A percentile compares a stretch with the other conserved stretches of the same genome.
Evolutionary conservation across 2,113 vertebrate genomes (phyloP).

Genomic region (Nesospiza acunhae): DNA sequence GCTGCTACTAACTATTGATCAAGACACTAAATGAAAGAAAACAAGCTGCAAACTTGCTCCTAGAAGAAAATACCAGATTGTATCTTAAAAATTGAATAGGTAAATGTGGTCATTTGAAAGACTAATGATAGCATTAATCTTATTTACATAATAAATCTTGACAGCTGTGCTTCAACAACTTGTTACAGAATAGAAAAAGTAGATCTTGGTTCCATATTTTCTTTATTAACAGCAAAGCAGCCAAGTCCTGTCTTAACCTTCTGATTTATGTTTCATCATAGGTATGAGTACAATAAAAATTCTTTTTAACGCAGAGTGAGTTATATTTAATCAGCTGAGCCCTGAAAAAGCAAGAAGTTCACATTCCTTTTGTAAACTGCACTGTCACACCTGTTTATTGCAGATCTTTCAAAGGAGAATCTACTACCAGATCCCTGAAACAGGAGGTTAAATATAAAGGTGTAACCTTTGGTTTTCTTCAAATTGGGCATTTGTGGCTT

Average conservation of each 20-base stretch:
- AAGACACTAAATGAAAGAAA: conserved; percentile 23
- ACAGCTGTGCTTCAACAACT: neutral
- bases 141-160: neutral
- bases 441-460: conserved; percentile 35
- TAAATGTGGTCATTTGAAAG: neutral
- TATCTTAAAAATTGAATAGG: neutral
- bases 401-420: neutral
- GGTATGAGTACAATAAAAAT: neutral
- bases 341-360: neutral
- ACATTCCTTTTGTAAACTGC: conserved; percentile 15
- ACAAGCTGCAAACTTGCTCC: neutral
- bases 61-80: neutral
- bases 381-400: neutral
- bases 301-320: neutral
- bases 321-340: neutral
- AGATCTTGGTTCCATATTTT: neutral
- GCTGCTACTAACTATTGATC: neutral
- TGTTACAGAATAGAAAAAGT: neutral
- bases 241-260: neutral
- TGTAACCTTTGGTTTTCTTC: conserved; percentile 43
- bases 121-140: neutral
- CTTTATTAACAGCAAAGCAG: neutral
- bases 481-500: conserved; percentile 36
- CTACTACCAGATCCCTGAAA: neutral
- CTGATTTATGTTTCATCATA: conserved; percentile 3